Percentiles rank a stretch among this genome's conserved stretches.
Conservation (phyloP, 1,140 invertebrate species). For the Drosophila nigrodunni region DNA sequence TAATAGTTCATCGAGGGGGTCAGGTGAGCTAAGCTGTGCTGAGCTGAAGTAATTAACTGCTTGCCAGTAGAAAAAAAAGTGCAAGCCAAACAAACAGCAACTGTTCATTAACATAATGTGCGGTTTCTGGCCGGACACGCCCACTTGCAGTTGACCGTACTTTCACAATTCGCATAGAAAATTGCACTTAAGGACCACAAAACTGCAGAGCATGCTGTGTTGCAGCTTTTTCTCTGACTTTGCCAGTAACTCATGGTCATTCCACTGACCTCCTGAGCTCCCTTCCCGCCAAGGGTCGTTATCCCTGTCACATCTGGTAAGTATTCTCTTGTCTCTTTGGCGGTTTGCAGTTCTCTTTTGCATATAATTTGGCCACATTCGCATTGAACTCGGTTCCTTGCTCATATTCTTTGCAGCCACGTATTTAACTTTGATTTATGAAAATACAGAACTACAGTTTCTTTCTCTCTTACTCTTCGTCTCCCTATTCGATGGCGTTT, state of each 20-base stretch:
- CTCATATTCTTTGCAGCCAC: not conserved
- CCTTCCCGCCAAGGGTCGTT: not conserved
- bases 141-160: conserved; percentile 24
- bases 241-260: not conserved
- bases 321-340: not conserved
- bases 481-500: conserved; percentile 3
- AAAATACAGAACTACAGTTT: conserved; percentile 29
- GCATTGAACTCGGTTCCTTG: conserved; percentile 35
- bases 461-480: not conserved
- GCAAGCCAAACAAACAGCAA: conserved; percentile 37
- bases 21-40: conserved; percentile 7
- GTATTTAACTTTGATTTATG: conserved; percentile 16
- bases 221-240: not conserved
- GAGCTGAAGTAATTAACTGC: conserved; percentile 48
- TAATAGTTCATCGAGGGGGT: conserved; percentile 8
- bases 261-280: too few relatives aligned
- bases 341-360: conserved; percentile 29
- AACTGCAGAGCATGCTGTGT: conserved; percentile 6
- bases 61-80: conserved; percentile 37
- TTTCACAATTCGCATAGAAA: conserved; percentile 40
- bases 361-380: conserved; percentile 36
- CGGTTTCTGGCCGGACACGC: conserved; percentile 51
- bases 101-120: conserved; percentile 79
- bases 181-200: conserved; percentile 55
- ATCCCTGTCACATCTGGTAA: conserved; percentile 19